Evolutionary conservation across 2,113 vertebrate species (phyloP), one percentile per base, ranked within the genome.

Genomic region (Copsychus sechellarum): DNA sequence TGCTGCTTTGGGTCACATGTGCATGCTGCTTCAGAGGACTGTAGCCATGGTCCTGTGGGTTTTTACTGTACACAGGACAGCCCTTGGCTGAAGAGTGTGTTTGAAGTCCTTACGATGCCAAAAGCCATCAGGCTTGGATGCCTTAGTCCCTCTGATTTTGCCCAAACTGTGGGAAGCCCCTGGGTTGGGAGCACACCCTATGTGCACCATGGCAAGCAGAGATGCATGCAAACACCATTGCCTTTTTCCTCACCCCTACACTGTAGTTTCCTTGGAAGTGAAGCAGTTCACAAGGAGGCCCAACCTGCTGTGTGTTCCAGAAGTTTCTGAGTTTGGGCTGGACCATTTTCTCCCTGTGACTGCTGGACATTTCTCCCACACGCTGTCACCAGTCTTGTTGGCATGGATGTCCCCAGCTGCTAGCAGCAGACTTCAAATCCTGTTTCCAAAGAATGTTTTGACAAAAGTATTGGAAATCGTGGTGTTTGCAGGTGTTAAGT

Each of bases 31-130:
- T 26, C 48, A 26, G 34, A 29, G 33, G 5, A 16, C 60, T 26
- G 0, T 4, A 18, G 26, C 38, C 51, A 31, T 13, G 17, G 29
- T 29, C 11, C 5, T 3, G 12, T 43, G 53, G 6, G 15, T 69
- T 31, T 64, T 12, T 65, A 1, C 16, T 34, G 0, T 14, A 4
- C 7, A 33, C 7, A 33, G 15, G 8, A n/a, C 15, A 57, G 47
- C 31, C 42, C 15, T 12, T 31, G n/a, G 22, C n/a, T 58, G 29
- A 73, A 56, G 28, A 53, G 5, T 24, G 17, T n/a, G 48, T 9
- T 7, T 88, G 54, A 81, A 65, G n/a, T 22, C 12, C 16, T 53
- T 56, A 1, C 29, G 14, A 7, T 28, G 24, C 31, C 54, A 34
- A 60, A 67, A 67, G 1, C 20, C 17, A 2, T 45, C 13, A 3